Conservation (phyloP, 2,888 invertebrate species). For the Gasteruption jaculator region DNA sequence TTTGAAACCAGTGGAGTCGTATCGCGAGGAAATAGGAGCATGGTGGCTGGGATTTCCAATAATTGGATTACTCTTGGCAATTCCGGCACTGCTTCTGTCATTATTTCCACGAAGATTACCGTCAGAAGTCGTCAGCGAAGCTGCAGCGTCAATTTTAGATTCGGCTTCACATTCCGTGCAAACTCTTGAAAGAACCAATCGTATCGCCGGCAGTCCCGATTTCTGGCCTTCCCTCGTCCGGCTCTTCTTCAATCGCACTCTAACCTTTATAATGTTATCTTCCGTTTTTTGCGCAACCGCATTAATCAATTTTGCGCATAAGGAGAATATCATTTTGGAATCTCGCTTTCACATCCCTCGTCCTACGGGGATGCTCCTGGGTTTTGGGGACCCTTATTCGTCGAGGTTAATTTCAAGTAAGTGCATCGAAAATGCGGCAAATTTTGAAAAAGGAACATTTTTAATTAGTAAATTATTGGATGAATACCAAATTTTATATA, state of each 20-base stretch:
- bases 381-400: conserved; percentile 56
- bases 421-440: conserved; percentile 12
- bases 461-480: background rate
- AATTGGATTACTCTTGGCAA: conserved; percentile 50
- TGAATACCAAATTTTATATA: conserved; percentile 1
- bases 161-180: conserved; percentile 42
- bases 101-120: conserved; percentile 58
- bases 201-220: conserved; percentile 34
- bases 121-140: conserved; percentile 54
- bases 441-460: background rate
- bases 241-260: conserved; percentile 56
- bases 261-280: conserved; percentile 55
- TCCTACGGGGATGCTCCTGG: conserved; percentile 45
- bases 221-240: conserved; percentile 55
- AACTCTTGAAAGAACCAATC: conserved; percentile 20
- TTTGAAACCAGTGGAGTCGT: conserved; percentile 33
- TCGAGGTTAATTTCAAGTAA: conserved; percentile 53
- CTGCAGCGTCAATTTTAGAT: conserved; percentile 57
- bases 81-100: conserved; percentile 54
- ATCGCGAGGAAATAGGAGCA: conserved; percentile 43
- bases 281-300: conserved; percentile 55
- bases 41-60: conserved; percentile 57
- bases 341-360: conserved; percentile 58
- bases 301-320: conserved; percentile 54
- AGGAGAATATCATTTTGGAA: conserved; percentile 59